These are phyloP conservation scores for Gortyna flavago DNA, from an alignment of 2,888 invertebrate genomes.

Conservation along the genomic window DNA sequence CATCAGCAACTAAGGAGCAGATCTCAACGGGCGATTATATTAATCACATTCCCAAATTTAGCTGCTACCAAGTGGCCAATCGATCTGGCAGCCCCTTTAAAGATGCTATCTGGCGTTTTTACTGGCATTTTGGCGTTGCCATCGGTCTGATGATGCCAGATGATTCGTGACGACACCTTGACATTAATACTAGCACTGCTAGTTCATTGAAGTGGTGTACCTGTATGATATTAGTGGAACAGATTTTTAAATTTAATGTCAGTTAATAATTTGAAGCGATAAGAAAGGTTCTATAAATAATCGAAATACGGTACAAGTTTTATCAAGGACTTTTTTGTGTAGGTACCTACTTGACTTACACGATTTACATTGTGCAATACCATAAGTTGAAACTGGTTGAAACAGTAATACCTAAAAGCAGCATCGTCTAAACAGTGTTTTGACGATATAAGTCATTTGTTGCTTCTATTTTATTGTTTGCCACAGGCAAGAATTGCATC, in stretches of 20 bases:
- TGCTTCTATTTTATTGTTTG: not conserved
- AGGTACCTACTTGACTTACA: not conserved
- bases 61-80: conserved; percentile 33
- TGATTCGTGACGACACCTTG: conserved; percentile 76
- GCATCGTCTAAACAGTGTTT: too few species aligned
- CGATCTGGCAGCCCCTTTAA: conserved; percentile 59
- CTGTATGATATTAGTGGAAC: conserved; percentile 43
- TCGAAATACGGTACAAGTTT: not conserved
- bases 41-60: conserved; percentile 52
- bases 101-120: conserved; percentile 64
- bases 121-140: conserved; percentile 72
- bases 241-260: conserved; percentile 42
- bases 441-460: not conserved
- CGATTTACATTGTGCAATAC: too few species aligned
- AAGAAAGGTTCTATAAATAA: not conserved
- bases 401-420: too few species aligned
- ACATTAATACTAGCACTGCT: conserved; percentile 68
- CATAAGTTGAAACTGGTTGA: too few species aligned
- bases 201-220: conserved; percentile 51
- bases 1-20: not conserved
- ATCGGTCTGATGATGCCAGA: conserved; percentile 74
- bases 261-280: not conserved
- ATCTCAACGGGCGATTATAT: conserved; percentile 38
- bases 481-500: not conserved
- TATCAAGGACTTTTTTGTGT: not conserved